Percentiles rank a stretch among this genome's conserved stretches.
Conservation (phyloP, 2,797 vertebrate genomes). For the Amniataba percoides region DNA sequence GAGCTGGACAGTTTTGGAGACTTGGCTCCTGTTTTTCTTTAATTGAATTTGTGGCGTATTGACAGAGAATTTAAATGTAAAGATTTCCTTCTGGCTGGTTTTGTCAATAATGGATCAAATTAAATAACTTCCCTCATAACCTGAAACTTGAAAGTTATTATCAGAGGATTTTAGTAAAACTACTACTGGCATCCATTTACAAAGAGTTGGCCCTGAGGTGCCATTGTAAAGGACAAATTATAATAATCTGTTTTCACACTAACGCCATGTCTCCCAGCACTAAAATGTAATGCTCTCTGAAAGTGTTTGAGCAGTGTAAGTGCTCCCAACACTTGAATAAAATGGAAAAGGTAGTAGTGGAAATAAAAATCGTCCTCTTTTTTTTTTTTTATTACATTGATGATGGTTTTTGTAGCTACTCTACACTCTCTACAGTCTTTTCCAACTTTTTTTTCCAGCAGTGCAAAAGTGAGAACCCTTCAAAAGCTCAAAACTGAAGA, state of each 20-base stretch:
- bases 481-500: background rate
- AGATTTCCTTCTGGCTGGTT: background rate
- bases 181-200: constrained; percentile 11
- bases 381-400: background rate
- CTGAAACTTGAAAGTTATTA: constrained; percentile 6
- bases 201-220: constrained; percentile 4
- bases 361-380: constrained; percentile 12
- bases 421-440: background rate
- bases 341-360: constrained; percentile 13
- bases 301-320: constrained; percentile 20
- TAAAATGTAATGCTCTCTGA: constrained; percentile 16
- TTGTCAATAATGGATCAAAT: constrained; percentile 22
- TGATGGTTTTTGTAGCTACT: background rate
- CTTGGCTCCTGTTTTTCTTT: background rate
- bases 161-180: background rate
- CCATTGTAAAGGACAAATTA: constrained; percentile 23
- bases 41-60: constrained; percentile 25
- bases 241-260: constrained; percentile 25
- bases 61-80: constrained; percentile 16
- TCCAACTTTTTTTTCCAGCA: background rate
- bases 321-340: constrained; percentile 21
- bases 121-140: constrained; percentile 18
- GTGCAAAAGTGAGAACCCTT: background rate
- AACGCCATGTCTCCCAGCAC: background rate
- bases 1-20: background rate